These are phyloP conservation scores for Actenoides lindsayi DNA, from an alignment of 2,113 vertebrate genomes.

Conservation along the genomic window DNA sequence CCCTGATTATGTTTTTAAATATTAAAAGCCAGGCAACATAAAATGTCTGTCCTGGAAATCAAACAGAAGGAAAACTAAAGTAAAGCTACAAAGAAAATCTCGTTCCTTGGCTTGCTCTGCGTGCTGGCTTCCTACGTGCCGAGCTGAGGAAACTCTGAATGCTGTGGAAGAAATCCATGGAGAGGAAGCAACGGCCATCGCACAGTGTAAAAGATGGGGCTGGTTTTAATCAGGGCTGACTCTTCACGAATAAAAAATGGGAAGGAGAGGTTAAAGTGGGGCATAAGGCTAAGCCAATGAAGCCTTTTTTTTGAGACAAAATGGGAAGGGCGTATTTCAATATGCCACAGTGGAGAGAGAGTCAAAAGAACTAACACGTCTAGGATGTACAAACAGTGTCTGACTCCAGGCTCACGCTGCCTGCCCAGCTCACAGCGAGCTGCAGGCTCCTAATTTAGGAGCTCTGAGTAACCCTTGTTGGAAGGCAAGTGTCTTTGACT, in stretches of 20 bases:
- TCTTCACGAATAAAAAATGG: slow-evolving; percentile 50
- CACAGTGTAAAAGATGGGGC: slow-evolving; percentile 41
- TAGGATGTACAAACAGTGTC: background rate
- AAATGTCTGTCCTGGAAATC: slow-evolving; percentile 51
- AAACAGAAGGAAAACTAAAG: slow-evolving; percentile 49
- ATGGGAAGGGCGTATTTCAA: slow-evolving; percentile 30
- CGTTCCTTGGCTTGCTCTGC: background rate
- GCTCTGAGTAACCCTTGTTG: background rate
- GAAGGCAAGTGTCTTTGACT: background rate
- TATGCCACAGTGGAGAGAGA: background rate
- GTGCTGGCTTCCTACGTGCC: slow-evolving; percentile 31
- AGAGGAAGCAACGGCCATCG: slow-evolving; percentile 48
- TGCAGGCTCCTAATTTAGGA: background rate
- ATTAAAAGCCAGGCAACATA: background rate
- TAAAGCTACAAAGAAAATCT: slow-evolving; percentile 52
- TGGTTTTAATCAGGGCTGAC: slow-evolving; percentile 65
- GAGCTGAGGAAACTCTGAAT: slow-evolving; percentile 59
- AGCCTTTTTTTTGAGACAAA: slow-evolving; percentile 42
- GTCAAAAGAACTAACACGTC: background rate
- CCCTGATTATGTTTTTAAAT: background rate
- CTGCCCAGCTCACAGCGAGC: background rate
- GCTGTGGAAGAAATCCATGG: slow-evolving; percentile 61
- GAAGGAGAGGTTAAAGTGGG: slow-evolving; percentile 40
- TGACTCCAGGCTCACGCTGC: background rate
- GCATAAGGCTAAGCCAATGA: slow-evolving; percentile 58